A percentile compares a stretch with the other conserved stretches of the same genome.
These are phyloP conservation scores for Tautogolabrus adspersus DNA, from an alignment of 2,113 vertebrate species.

Conservation along the genomic window DNA sequence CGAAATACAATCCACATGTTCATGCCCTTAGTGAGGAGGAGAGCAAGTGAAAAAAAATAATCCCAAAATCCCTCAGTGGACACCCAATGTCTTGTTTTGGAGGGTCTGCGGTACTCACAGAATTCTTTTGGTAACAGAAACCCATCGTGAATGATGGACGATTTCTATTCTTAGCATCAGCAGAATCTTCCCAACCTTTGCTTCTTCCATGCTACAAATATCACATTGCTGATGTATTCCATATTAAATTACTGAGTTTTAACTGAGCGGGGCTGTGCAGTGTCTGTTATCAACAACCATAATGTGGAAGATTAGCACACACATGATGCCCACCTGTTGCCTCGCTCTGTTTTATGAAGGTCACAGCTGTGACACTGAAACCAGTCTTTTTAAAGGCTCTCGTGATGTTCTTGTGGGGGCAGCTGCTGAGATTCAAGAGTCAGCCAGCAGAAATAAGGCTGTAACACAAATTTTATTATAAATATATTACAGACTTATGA, in stretches of 20 bases:
- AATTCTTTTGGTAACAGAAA: slow-evolving; percentile 86
- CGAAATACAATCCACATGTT: slow-evolving; percentile 80
- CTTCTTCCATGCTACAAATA: slow-evolving; percentile 83
- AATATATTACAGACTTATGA: slow-evolving; percentile 12
- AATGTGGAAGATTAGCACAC: slow-evolving; percentile 87
- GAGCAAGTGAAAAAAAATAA: slow-evolving; percentile 71
- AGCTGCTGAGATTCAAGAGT: slow-evolving; percentile 48
- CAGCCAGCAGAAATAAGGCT: slow-evolving; percentile 66
- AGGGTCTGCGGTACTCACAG: slow-evolving; percentile 71
- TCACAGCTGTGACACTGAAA: slow-evolving; percentile 84
- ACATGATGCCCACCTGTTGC: slow-evolving; percentile 83
- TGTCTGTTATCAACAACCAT: slow-evolving; percentile 84
- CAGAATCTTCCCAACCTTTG: slow-evolving; percentile 84
- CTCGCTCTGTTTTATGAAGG: slow-evolving; percentile 80
- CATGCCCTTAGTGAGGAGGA: slow-evolving; percentile 63
- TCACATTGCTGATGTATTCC: slow-evolving; percentile 85
- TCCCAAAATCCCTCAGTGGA: slow-evolving; percentile 74
- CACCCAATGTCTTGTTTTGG: slow-evolving; percentile 79
- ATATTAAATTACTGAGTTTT: slow-evolving; percentile 86
- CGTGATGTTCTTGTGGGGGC: slow-evolving; percentile 26
- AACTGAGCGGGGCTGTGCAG: slow-evolving; percentile 75
- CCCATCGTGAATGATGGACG: slow-evolving; percentile 77
- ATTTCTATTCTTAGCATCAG: slow-evolving; percentile 83
- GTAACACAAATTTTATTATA: slow-evolving; percentile 33
- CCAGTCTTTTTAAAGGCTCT: slow-evolving; percentile 79